Evolutionary conservation across 2,797 vertebrate genomes (phyloP).

Genomic region (Pseudochaenichthys georgianus): DNA sequence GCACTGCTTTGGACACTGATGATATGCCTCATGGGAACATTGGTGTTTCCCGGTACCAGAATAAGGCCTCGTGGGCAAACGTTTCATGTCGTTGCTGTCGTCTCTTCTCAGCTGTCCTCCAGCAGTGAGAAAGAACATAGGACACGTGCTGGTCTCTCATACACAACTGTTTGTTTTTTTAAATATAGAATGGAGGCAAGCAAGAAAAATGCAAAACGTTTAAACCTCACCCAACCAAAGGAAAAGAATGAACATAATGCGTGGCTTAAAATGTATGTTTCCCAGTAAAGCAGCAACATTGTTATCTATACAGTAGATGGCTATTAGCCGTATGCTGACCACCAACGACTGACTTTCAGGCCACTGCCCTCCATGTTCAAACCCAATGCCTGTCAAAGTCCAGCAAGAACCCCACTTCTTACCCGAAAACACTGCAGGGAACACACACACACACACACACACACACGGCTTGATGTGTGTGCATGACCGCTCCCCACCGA

Average conservation of each 20-base stretch:
- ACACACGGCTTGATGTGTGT: slow-evolving; percentile 49
- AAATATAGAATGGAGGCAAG: neutral
- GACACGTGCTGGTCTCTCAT: neutral
- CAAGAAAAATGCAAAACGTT: neutral
- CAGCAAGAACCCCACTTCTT: slow-evolving; percentile 46
- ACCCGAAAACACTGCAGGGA: slow-evolving; percentile 32
- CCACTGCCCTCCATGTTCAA: slow-evolving; percentile 57
- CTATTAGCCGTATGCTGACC: slow-evolving; percentile 54
- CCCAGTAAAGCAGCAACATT: neutral
- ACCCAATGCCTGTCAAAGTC: slow-evolving; percentile 58
- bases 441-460: too few species aligned
- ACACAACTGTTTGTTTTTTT: neutral
- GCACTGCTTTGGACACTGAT: slow-evolving; percentile 44
- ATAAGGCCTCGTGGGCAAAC: slow-evolving; percentile 49
- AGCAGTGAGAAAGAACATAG: slow-evolving; percentile 14
- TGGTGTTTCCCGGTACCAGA: slow-evolving; percentile 40
- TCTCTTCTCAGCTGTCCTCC: slow-evolving; percentile 19
- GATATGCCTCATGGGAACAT: slow-evolving; percentile 47
- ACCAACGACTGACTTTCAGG: slow-evolving; percentile 63
- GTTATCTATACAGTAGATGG: slow-evolving; percentile 48
- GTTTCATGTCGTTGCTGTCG: slow-evolving; percentile 35
- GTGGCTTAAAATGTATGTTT: neutral
- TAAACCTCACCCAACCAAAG: neutral
- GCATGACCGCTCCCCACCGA: slow-evolving; percentile 66
- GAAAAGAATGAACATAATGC: too few species aligned